Evolutionary conservation across 2,888 invertebrate species (phyloP), one percentile per base, ranked within the genome.

Genomic region (Hanleya hanleyi): DNA sequence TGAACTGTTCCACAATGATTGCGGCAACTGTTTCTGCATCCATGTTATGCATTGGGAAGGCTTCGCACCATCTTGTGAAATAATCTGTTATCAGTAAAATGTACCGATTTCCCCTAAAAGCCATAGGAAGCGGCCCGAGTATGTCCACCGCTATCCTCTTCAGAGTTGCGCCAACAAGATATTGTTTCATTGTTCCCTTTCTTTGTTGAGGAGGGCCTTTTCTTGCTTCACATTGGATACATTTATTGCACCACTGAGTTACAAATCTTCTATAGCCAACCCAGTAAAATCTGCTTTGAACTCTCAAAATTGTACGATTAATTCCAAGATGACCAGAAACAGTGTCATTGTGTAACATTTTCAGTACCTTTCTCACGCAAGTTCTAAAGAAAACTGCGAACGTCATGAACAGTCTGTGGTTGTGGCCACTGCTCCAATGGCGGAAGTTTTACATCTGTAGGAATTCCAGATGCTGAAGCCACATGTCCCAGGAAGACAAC

Each of bases 21-120:
- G 76, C 77, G 12, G 79, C 80, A 3, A 79, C 74, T 9, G 75
- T 80, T 18, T 50, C 47, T 26, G 79, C 77, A 4, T 72, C 69
- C 33, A 78, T 78, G 68, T 73, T 37, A 49, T 51, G 71, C 35
- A 74, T 9, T 18, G 71, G 22, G 29, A 62, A 29, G 6, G 69
- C 51, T 73, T 26, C 73, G 68, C 29, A 67, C 78, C 78, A 79
- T 47, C 77, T 81, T 4, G 77, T 75, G 69, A 77, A 83, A 67
- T 81, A 79, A 61, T 79, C 77, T 1, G 68, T 57, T 15, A 74
- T 26, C 9, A 83, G 78, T 38, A 82, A 71, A 22, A 82, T 77
- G 65, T 79, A 81, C 15, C 66, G 37, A 62, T 81, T 80, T 7
- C 70, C 71, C 57, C 73, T 70, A 9, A 65, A 61, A 33, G 77